These are phyloP conservation scores for Agriopis aurantiaria DNA, from an alignment of 2,888 invertebrate species.

Conservation along the genomic window DNA sequence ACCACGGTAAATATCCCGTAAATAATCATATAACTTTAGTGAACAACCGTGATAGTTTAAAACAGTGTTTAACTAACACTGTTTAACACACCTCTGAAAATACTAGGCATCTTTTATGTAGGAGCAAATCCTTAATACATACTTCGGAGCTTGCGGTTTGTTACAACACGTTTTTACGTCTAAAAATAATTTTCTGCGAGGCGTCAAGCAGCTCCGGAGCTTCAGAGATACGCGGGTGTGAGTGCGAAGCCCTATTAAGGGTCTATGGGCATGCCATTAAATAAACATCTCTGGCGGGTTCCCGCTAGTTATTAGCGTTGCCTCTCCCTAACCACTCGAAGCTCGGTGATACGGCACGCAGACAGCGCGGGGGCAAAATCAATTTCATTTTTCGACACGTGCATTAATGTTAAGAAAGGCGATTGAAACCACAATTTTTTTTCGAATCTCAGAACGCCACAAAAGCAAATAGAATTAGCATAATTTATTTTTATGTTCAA, in stretches of 20 bases:
- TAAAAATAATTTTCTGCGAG: conserved; percentile 58
- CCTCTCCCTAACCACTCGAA: conserved; percentile 79
- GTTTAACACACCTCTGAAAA: conserved; percentile 11
- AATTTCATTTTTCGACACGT: conserved; percentile 85
- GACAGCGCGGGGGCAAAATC: conserved; percentile 79
- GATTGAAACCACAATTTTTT: conserved; percentile 66
- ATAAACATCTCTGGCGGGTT: conserved; percentile 83
- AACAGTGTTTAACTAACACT: too few species aligned
- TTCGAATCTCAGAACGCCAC: conserved; percentile 34
- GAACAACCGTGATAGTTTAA: too few species aligned
- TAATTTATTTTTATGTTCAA: conserved; percentile 41
- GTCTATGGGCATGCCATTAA: conserved; percentile 83
- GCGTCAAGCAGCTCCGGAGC: conserved; percentile 45
- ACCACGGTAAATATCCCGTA: too few species aligned
- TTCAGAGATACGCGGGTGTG: conserved; percentile 47
- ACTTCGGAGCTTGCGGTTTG: conserved; percentile 17
- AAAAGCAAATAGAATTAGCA: conserved; percentile 44
- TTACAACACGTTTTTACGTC: conserved; percentile 44
- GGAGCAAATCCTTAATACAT: conserved; percentile 21
- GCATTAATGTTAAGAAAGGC: conserved; percentile 74
- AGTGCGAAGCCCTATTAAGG: conserved; percentile 76
- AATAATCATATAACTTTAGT: too few species aligned
- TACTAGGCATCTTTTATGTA: conserved; percentile 6
- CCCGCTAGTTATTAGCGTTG: conserved; percentile 83
- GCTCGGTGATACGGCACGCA: conserved; percentile 83